Evolutionary conservation across 2,888 invertebrate genomes (phyloP).

Genomic region (Drosophila siamana): DNA sequence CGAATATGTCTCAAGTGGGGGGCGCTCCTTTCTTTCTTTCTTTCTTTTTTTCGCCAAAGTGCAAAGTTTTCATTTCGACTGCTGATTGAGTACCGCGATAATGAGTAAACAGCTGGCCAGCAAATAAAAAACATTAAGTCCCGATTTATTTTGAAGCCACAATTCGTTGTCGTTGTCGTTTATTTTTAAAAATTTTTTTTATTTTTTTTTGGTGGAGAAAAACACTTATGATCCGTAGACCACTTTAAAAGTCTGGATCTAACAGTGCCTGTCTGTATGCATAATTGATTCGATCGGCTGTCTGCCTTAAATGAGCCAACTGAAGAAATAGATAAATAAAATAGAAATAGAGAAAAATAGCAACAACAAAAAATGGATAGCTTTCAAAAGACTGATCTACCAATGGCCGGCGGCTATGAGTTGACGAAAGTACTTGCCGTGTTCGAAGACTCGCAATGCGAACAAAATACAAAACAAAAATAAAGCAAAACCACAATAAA

Average conservation of each 20-base stretch:
- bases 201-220: constrained; percentile 32
- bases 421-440: constrained; percentile 65
- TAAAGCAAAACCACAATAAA: constrained; percentile 29
- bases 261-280: constrained; percentile 41
- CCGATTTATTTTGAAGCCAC: constrained; percentile 14
- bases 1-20: constrained; percentile 18
- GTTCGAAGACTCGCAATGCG: constrained; percentile 22
- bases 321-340: constrained; percentile 6
- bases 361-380: constrained; percentile 20
- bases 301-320: constrained; percentile 24
- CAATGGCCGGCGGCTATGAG: constrained; percentile 50
- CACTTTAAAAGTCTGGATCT: constrained; percentile 54
- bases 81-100: constrained; percentile 71
- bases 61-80: constrained; percentile 71
- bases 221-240: constrained; percentile 55
- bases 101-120: constrained; percentile 63
- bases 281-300: constrained; percentile 71
- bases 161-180: background rate
- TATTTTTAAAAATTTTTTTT: too few species aligned
- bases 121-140: constrained; percentile 15
- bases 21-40: constrained; percentile 9
- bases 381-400: constrained; percentile 51
- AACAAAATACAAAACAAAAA: constrained; percentile 27
- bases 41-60: constrained; percentile 40
- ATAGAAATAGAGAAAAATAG: background rate